These are phyloP conservation scores for Beris morrisii DNA, from an alignment of 2,888 invertebrate species.

Conservation along the genomic window DNA sequence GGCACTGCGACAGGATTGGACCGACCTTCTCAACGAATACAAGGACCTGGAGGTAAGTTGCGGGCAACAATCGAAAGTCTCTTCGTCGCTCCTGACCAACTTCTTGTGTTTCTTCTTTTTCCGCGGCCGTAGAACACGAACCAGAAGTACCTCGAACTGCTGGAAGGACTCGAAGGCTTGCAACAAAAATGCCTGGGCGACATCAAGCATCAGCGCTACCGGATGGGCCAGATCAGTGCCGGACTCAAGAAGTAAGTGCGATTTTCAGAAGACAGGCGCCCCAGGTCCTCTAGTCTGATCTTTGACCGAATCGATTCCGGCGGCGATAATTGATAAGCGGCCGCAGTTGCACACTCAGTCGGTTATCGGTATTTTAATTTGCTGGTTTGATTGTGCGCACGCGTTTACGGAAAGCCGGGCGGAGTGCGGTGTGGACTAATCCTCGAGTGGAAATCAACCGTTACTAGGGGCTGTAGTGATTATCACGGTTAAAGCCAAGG, in stretches of 20 bases:
- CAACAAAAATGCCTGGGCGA: slow-evolving; percentile 88
- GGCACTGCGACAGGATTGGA: slow-evolving; percentile 71
- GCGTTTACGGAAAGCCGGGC: no score
- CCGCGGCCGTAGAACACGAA: slow-evolving; percentile 65
- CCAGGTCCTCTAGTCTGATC: not conserved
- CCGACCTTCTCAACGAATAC: slow-evolving; percentile 76
- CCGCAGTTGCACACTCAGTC: no score
- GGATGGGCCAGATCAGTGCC: slow-evolving; percentile 78
- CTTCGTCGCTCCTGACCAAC: not conserved
- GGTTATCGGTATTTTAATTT: no score
- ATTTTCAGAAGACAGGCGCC: not conserved
- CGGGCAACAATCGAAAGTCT: not conserved
- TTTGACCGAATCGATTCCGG: slow-evolving; percentile 25
- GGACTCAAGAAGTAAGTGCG: slow-evolving; percentile 76
- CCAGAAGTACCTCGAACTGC: slow-evolving; percentile 79
- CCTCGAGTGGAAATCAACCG: no score
- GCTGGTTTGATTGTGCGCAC: no score
- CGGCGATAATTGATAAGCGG: slow-evolving; percentile 1
- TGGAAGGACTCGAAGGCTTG: slow-evolving; percentile 80
- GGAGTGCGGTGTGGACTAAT: no score
- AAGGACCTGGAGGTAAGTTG: slow-evolving; percentile 75
- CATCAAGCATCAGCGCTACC: slow-evolving; percentile 88
- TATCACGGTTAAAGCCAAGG: no score
- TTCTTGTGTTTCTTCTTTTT: slow-evolving; percentile 41
- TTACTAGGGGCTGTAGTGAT: no score